Evolutionary conservation across 2,888 invertebrate species (phyloP), one percentile per base, ranked within the genome.

Genomic region (Eristalinus sepulchralis): DNA sequence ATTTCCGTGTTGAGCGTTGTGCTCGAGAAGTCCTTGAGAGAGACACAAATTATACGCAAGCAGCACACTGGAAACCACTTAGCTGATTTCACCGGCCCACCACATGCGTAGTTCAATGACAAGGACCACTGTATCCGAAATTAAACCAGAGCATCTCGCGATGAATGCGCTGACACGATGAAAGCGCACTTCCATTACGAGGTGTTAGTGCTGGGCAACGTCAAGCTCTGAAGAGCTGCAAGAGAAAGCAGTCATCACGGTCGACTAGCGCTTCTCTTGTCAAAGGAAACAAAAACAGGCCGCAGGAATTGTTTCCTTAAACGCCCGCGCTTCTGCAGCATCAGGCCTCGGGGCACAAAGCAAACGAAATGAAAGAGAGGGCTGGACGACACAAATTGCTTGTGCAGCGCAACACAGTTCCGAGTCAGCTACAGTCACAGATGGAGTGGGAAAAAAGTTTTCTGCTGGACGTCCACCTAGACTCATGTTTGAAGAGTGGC

Each of bases 231-330:
- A 17, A 47, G n/a, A 3, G 27, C 27, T 27, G 27, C 27, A 5
- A 2, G 27, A 27, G 27, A 27, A 53, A 78, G 64, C 63, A 73
- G 47, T 63, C 59, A 68, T 39, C 57, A 53, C 55, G 73, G 59
- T 60, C 78, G 17, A 73, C 59, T 64, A 47, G 27, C 62, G 57
- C 39, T 62, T 66, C 64, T 73, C 68, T 83, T 83, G 83, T 83
- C 83, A 83, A 73, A 68, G 60, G 70, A 79, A 60, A 80, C 80
- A 80, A 84, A 80, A 84, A 80, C 66, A 75, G 70, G 57, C 76
- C 71, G 34, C 47, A 59, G 67, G 80, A 71, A 75, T 71, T 34
- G 62, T 80, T 62, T 76, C 80, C 57, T 47, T 57, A 76, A 80
- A 67, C 53, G 60, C 57, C n/a, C 53, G 31, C 60, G 66, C 20